Evolutionary conservation across 2,888 invertebrate genomes (phyloP), one percentile per base, ranked within the genome.

Genomic region (Rosalia funebris): DNA sequence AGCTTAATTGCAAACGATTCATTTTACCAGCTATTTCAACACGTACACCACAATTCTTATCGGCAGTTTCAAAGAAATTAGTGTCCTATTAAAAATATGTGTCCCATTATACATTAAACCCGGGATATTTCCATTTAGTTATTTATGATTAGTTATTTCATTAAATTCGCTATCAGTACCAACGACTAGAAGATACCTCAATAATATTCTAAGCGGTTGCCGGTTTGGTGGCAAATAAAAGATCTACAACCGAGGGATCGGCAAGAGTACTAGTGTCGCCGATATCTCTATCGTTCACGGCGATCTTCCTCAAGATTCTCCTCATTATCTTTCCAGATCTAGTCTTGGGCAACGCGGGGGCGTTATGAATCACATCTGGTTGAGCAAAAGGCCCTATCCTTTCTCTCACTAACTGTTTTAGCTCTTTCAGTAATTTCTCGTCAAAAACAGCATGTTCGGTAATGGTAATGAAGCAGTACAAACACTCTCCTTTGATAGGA

Each of bases 281-380:
- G 36, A 98, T 88, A 69, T 96, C 89, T 44, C 83, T 84, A 77
- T 98, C 96, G 34, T 94, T 93, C 1, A 91, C 83, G 0, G 98
- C 98, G 10, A 99, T 90, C 83, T 98, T 96, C 65, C 97, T 87
- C 62, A 99, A 84, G 59, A 99, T 92, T 66, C 99, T 87, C 62
- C 99, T 87, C 95, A 99, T 98, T 62, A 99, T 98, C 83, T 99
- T 99, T 1, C 99, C 99, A 0, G 98, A 98, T 45, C 98, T 87
- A 0, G 98, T 98, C 83, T 98, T 98, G 0, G 99, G 99, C 65
- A 99, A 84, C 0, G 91, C 93, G 0, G 96, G 95, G 0, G 98
- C 97, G 79, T 93, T 88, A 71, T 99, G 98, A 58, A 99, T 90
- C 32, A 91, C 88, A 79, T 98, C 98, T 0, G 98, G 98, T 73